A percentile compares a stretch with the other conserved stretches of the same genome.
Evolutionary conservation across 2,113 vertebrate genomes (phyloP).

Genomic region (Forbesichthys papilliferus): DNA sequence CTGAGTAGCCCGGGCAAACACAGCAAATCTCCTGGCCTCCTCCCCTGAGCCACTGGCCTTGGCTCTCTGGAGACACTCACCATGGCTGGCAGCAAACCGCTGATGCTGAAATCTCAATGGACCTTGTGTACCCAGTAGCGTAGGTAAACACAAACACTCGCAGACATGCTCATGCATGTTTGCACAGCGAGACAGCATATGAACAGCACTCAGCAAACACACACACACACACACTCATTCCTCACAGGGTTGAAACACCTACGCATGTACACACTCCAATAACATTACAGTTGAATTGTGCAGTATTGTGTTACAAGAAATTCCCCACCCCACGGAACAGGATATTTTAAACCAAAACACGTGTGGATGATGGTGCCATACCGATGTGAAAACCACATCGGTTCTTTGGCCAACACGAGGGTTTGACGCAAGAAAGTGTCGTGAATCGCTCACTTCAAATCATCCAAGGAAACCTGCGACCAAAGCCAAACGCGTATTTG

Average conservation of each 20-base stretch:
- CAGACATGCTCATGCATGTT: conserved; percentile 42
- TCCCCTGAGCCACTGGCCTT: conserved; percentile 32
- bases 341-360: conserved; percentile 57
- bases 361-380: conserved; percentile 61
- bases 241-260: background rate
- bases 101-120: conserved; percentile 49
- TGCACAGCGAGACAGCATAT: conserved; percentile 25
- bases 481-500: conserved; percentile 56
- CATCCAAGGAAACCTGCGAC: conserved; percentile 20
- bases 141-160: conserved; percentile 43
- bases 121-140: conserved; percentile 40
- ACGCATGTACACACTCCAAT: background rate
- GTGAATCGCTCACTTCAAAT: conserved; percentile 23
- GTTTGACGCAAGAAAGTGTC: conserved; percentile 40
- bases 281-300: background rate
- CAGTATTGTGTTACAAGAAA: conserved; percentile 7
- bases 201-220: background rate
- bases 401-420: conserved; percentile 47
- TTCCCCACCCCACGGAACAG: background rate
- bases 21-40: conserved; percentile 58
- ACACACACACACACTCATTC: background rate
- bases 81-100: conserved; percentile 42
- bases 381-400: conserved; percentile 58
- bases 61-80: conserved; percentile 36
- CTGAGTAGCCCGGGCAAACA: conserved; percentile 56